Conservation (phyloP, 1,140 invertebrate genomes). For the Aporrectodea caliginosa region DNA sequence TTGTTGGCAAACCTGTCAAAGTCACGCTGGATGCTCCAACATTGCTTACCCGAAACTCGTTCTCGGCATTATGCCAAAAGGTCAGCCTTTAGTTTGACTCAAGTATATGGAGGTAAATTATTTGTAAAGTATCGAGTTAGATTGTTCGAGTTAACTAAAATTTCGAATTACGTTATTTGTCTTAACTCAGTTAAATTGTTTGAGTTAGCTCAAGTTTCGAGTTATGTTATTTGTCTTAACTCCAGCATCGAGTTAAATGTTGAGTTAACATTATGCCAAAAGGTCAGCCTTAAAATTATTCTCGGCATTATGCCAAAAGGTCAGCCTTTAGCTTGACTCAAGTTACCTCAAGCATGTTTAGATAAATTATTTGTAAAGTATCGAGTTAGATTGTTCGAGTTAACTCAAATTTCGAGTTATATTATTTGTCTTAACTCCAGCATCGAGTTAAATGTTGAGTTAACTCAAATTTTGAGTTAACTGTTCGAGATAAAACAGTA, state of each 20-base stretch:
- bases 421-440: too few species aligned
- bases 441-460: background rate
- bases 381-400: background rate
- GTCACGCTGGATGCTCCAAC: constrained; percentile 15
- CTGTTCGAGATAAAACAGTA: too few species aligned
- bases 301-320: constrained; percentile 25
- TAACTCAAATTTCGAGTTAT: background rate
- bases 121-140: background rate
- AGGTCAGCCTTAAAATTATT: constrained; percentile 12
- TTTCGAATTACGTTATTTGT: background rate
- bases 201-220: background rate
- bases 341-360: too few species aligned
- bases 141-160: background rate
- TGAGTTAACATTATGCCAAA: too few species aligned
- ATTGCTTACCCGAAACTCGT: constrained; percentile 26
- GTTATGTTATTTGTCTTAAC: background rate
- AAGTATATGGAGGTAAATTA: too few species aligned
- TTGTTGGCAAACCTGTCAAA: constrained; percentile 20
- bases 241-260: too few species aligned
- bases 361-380: too few species aligned
- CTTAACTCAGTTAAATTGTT: constrained; percentile 9
- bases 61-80: constrained; percentile 24
- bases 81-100: constrained; percentile 8
- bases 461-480: background rate
- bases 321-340: too few species aligned